A percentile compares a stretch with the other conserved stretches of the same genome.
These are phyloP conservation scores for Anolis carolinensis DNA, from an alignment of 2,113 vertebrate genomes.

Conservation along the genomic window DNA sequence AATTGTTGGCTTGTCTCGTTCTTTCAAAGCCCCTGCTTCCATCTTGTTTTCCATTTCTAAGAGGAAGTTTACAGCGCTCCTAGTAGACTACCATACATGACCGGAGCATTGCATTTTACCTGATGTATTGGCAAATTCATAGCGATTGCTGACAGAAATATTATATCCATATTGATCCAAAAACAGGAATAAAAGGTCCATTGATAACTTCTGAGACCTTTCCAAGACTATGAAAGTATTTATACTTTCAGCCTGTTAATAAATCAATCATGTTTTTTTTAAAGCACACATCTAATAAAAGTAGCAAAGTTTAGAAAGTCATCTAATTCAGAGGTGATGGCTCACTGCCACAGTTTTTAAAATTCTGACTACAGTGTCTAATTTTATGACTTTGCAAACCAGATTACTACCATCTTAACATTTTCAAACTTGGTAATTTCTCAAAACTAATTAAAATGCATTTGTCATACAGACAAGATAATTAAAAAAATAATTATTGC, in stretches of 20 bases:
- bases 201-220: not conserved
- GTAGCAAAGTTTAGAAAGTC: not conserved
- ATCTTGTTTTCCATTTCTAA: not conserved
- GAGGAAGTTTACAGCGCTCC: no score
- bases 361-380: not conserved
- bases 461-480: not conserved
- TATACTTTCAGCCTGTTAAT: not conserved
- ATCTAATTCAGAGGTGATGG: conserved; percentile 3
- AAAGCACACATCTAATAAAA: not conserved
- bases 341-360: not conserved
- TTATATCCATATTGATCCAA: not conserved
- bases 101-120: not conserved
- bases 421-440: not conserved
- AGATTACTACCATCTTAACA: not conserved
- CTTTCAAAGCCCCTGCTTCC: not conserved
- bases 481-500: not conserved
- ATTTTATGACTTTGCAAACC: conserved; percentile 9
- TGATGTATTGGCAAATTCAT: not conserved
- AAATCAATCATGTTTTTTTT: not conserved
- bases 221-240: not conserved
- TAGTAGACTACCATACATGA: not conserved
- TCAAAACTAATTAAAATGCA: conserved; percentile 13
- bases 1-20: not conserved
- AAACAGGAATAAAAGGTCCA: not conserved
- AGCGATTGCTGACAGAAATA: not conserved